Base-by-base conservation (phyloP, 2,888 invertebrate genomes). In the Escarpia spicata region DNA sequence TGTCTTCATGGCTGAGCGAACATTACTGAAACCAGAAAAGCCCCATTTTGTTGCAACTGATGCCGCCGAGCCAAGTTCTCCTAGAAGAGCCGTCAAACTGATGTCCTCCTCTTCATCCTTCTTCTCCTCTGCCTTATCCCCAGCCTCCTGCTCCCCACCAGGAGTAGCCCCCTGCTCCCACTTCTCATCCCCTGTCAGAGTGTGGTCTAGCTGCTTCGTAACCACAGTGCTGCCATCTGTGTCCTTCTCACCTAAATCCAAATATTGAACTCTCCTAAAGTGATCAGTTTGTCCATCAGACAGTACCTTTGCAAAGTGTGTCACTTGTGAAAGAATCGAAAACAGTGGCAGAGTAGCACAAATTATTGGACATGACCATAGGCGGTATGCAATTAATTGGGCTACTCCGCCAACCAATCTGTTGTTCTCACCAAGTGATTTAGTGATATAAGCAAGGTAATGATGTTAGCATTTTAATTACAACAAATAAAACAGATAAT, bases 41-140 rank as follows among this genome's bases (percentile, higher is more conserved):
- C 96, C 95, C 95, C 96, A 96, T 8, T 94, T 93, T 8, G 95
- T 94, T n/a, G 75, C 75, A 19, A 26, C 75, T 6, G 75, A 75
- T 26, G 75, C 75, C 15, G 75, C 75, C 4, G 75, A 26, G 6
- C 75, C 75, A 75, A 75, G 19, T 75, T n/a, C 75, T 75, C 75
- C 75, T 26, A 75, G 1, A 26, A 75, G 75, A 3, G 75, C 75
- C 4, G 26, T 75, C 75, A 75, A 75, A 75, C 75, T 75, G 75
- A 75, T 15, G 75, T 75, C 75, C 19, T 75, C 75, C 19, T 75
- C 75, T n/a, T 75, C 75, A 26, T 75, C 75, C 75, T 75, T 75
- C 26, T 75, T n/a, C 75, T 6, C n/a, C n/a, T 75, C 95, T 94
- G 37, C 94, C 94, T 92, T 94, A 93, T 90, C 94, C 94, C 91